Conservation (phyloP, 2,888 invertebrate species). For the Cecidostiba fungosa region DNA sequence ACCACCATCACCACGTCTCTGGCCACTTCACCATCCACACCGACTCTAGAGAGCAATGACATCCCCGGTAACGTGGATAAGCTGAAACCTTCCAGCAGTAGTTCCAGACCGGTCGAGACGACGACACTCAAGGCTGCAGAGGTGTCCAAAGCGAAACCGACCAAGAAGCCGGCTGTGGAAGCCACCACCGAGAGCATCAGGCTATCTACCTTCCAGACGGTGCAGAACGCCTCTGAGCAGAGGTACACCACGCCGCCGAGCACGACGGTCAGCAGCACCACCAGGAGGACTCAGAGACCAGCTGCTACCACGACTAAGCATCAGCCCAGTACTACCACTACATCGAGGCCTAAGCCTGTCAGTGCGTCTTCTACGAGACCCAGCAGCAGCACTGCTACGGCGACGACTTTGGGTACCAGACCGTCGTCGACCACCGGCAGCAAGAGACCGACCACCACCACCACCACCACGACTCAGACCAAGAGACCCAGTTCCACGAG, state of each 20-base stretch:
- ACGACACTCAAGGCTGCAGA: slow-evolving; percentile 67
- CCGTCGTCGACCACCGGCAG: neutral
- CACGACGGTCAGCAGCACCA: neutral
- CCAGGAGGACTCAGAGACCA: slow-evolving; percentile 25
- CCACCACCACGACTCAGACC: slow-evolving; percentile 58
- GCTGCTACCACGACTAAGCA: neutral
- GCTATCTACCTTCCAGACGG: slow-evolving; percentile 88
- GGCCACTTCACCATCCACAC: slow-evolving; percentile 67
- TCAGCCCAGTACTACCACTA: neutral
- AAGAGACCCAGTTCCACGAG: slow-evolving; percentile 50
- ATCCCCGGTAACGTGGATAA: slow-evolving; percentile 70
- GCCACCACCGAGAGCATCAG: slow-evolving; percentile 67
- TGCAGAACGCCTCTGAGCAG: slow-evolving; percentile 80
- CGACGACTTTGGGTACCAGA: neutral
- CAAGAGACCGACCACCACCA: slow-evolving; percentile 21
- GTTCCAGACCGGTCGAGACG: slow-evolving; percentile 61
- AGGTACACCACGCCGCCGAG: slow-evolving; percentile 60
- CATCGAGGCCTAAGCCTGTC: slow-evolving; percentile 35
- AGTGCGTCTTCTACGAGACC: neutral
- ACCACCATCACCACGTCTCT: slow-evolving; percentile 60
- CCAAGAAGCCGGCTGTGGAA: neutral
- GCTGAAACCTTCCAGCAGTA: slow-evolving; percentile 63
- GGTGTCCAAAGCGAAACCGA: slow-evolving; percentile 66
- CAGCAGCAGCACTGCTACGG: neutral
- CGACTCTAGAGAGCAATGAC: slow-evolving; percentile 76